Base-by-base conservation (phyloP, 2,888 invertebrate species). In the Mesorhabditis sp. region DNA sequence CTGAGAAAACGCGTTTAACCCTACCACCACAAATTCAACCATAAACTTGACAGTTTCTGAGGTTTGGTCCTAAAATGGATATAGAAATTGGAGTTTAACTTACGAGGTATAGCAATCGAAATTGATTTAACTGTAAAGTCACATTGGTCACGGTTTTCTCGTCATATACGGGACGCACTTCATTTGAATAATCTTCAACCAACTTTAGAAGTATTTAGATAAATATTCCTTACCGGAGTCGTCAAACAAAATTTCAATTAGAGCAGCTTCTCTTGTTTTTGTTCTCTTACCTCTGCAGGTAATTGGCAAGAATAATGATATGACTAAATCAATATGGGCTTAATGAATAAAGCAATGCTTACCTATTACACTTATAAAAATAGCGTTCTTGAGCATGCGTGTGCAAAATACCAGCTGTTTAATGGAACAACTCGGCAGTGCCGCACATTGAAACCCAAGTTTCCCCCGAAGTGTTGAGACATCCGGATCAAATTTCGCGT, bases 41-140 rank as follows among this genome's bases (percentile, higher is more conserved):
- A 75, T 75, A 64, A 79, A 78, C 28, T 68, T 70, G 6, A 79
- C 72, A 4, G 77, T 75, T 68, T 79, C 79, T 43, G 73, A 68
- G 7, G 72, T 70, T 50, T 78, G 78, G 43, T 79, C 79, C 74
- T 75, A 41, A 28, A 66, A 61, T 28, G 28, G 28, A 28, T 28
- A 28, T 28, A 13, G 58, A 50, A 50, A n/a, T 13, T 50, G 58
- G n/a, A 50, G 58, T 13, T 50, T 10, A 50, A 50, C 58, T 50
- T n/a, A 50, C 58, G 10, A 50, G 58, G n/a, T 50, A 50, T 10
- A 50, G 58, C 7, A 50, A n/a, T 13, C 58, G 58, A 50, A 50
- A 50, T n/a, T 50, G 58, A n/a, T 50, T 50, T 10, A 50, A n/a
- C 7, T 13, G 58, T 13, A 50, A 13, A n/a, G 10, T 50, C 10